Evolutionary conservation across 2,797 vertebrate genomes (phyloP).

Genomic region (Scarus forsteni): DNA sequence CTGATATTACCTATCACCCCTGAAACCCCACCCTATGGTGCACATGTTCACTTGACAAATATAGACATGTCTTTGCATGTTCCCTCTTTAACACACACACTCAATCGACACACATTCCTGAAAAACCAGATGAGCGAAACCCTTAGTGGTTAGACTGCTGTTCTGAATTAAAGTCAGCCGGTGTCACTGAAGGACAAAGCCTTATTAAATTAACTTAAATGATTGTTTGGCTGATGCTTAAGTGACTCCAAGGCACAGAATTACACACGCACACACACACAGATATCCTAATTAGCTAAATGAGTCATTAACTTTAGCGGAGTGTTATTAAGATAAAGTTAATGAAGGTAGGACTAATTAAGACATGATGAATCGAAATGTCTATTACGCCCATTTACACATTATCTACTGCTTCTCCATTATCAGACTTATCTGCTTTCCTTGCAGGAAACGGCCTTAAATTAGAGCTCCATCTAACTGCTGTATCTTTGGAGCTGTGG

Average conservation of each 20-base stretch:
- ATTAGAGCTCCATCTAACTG: constrained; percentile 40
- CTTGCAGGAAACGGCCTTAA: constrained; percentile 43
- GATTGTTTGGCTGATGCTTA: constrained; percentile 50
- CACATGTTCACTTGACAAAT: constrained; percentile 36
- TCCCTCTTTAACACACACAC: constrained; percentile 17
- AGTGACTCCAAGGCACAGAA: constrained; percentile 60
- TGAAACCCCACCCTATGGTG: neutral
- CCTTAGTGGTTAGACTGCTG: constrained; percentile 27
- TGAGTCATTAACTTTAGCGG: constrained; percentile 72
- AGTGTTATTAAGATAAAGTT: constrained; percentile 84
- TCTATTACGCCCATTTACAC: constrained; percentile 70
- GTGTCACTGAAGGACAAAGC: constrained; percentile 70
- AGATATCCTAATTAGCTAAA: constrained; percentile 72
- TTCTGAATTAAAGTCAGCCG: constrained; percentile 40
- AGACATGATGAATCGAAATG: constrained; percentile 80
- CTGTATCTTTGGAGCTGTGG: constrained; percentile 45
- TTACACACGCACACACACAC: constrained; percentile 31
- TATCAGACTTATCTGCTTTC: constrained; percentile 59
- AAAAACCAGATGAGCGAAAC: constrained; percentile 16
- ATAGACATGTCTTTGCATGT: constrained; percentile 12
- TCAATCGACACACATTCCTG: constrained; percentile 23
- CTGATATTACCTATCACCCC: constrained; percentile 46
- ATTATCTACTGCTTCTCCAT: constrained; percentile 55
- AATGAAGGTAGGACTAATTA: constrained; percentile 85
- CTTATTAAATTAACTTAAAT: constrained; percentile 63